Evolutionary conservation across 2,113 vertebrate species (phyloP), one percentile per base, ranked within the genome.

Genomic region (Lepidothrix coronata): DNA sequence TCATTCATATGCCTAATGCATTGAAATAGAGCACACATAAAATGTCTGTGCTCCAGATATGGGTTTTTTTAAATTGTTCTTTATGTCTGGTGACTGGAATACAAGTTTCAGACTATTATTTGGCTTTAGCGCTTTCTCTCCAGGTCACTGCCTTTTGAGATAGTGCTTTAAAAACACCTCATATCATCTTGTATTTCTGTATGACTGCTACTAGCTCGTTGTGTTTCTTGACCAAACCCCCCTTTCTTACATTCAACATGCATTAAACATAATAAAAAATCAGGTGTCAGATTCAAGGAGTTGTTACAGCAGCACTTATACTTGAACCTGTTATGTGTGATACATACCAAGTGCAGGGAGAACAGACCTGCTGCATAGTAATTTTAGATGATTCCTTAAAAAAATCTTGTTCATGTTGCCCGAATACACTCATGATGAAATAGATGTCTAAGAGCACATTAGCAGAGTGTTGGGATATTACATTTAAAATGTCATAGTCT

Each of bases 391-490:
- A 11, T 61, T 89, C 62, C 14, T 19, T 67, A 59, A 95, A 94
- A 92, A 80, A 82, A 22, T 22, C 41, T 78, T 75, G 55, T 72
- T 85, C 79, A 1, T 43, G 63, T 63, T 66, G 85, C 61, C 89
- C n/a, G 89, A 55, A 89, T 66, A 83, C 5, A 4, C 58, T 85
- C 57, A 52, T 59, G 73, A 95, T 70, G 54, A 93, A 88, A 86
- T 8, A 58, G 80, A 55, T 89, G 88, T 93, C 95, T 94, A 87
- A 87, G 44, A 89, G 92, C 75, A 13, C 54, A 89, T 91, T 91
- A 54, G 16, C 49, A 59, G 65, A 81, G 37, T 73, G 52, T 86
- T 28, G 6, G 46, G 27, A 84, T 82, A 54, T 90, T 94, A 27
- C 57, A 74, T 89, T 80, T 73, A 83, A 94, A 96, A 93, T 74